Conservation (phyloP, 2,888 invertebrate genomes). For the Pinctada fucata region DNA sequence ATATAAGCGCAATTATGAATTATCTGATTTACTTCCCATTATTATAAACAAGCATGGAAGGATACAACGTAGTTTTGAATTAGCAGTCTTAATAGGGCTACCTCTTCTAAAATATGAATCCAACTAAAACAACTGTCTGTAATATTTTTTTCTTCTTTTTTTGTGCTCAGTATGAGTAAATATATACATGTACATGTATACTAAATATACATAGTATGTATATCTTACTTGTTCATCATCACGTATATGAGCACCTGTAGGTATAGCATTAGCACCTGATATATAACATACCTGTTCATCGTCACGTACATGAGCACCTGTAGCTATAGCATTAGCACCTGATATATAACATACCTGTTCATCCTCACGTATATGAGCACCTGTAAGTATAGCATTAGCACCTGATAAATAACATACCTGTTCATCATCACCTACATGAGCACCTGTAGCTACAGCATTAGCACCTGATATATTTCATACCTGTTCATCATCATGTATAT, state of each 20-base stretch:
- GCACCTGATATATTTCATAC: conserved; percentile 77
- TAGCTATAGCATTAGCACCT: conserved; percentile 81
- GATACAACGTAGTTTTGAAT: too few species aligned
- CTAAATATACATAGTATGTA: neutral
- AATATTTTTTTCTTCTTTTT: too few species aligned
- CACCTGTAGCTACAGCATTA: conserved; percentile 82
- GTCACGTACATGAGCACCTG: conserved; percentile 87
- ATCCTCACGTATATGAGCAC: conserved; percentile 86
- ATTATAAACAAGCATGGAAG: too few species aligned
- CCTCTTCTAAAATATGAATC: too few species aligned
- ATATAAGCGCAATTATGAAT: too few species aligned
- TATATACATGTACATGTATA: too few species aligned
- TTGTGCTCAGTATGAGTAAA: too few species aligned
- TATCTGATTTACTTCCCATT: too few species aligned
- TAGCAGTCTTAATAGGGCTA: too few species aligned
- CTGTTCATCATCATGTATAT: too few species aligned
- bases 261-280: conserved; percentile 81
- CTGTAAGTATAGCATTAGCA: conserved; percentile 81
- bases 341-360: conserved; percentile 76
- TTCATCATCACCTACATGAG: conserved; percentile 85
- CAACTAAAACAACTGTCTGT: too few species aligned
- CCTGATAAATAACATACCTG: conserved; percentile 77
- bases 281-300: conserved; percentile 78
- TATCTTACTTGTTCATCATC: conserved; percentile 80
- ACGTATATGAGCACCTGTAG: conserved; percentile 85